phyloP scores from a whole-genome alignment of 2,888 invertebrate genomes.

The Tiphia femorata region DNA sequence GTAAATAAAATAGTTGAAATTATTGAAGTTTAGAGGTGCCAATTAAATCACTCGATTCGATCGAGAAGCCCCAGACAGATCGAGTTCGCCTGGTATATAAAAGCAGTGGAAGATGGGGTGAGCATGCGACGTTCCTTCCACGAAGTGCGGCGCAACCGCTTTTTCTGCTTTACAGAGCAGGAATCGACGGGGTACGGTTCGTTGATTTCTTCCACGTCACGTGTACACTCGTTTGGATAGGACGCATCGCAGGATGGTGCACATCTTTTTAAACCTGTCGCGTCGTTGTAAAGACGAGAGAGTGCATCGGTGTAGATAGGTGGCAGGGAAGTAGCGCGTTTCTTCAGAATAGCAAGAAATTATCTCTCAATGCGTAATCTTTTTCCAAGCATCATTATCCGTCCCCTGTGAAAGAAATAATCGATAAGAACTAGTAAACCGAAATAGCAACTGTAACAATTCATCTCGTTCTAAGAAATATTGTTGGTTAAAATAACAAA shows the following conservation, averaged over 20 bases:
- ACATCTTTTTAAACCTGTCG: slow-evolving; percentile 22
- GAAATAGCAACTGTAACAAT: too few species aligned
- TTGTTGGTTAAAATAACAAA: too few species aligned
- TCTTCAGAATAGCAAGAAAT: neutral
- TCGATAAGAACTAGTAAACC: too few species aligned
- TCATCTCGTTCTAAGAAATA: too few species aligned
- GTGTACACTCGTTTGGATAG: slow-evolving; percentile 35
- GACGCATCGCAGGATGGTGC: slow-evolving; percentile 20
- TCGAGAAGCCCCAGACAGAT: too few species aligned
- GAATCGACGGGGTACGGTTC: slow-evolving; percentile 45
- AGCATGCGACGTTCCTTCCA: neutral
- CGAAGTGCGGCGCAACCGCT: neutral
- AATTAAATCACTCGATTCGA: too few species aligned
- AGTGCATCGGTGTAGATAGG: neutral
- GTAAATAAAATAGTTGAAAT: too few species aligned
- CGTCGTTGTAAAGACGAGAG: slow-evolving; percentile 15
- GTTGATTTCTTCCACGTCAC: slow-evolving; percentile 34
- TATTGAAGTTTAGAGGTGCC: neutral
- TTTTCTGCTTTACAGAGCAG: slow-evolving; percentile 37
- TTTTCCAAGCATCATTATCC: too few species aligned
- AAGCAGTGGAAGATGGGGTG: neutral
- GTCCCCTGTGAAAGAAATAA: too few species aligned
- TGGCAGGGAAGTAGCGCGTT: neutral
- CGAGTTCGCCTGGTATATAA: too few species aligned
- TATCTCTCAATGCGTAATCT: too few species aligned